Evolutionary conservation across 1,140 invertebrate species (phyloP), one percentile per base, ranked within the genome.

Genomic region (Melitaea cinxia): DNA sequence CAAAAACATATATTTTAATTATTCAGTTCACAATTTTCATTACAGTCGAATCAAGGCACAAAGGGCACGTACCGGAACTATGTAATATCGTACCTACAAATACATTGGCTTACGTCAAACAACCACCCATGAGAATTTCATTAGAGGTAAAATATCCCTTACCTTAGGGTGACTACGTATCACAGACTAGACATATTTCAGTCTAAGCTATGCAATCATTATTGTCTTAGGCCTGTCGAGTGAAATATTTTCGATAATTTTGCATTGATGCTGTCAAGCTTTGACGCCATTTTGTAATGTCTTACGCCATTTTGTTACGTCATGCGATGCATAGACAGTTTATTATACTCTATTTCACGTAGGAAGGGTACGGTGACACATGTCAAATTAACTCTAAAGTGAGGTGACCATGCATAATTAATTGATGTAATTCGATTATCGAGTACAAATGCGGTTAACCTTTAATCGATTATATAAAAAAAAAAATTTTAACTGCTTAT

Each of bases 81-180:
- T 65, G 54, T 55, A 45, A 47, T 58, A 54, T 55, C 45, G 39
- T 65, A 19, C 39, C 42, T 55, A 19, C 52, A 55, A 55, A 63
- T 55, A 47, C 52, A 47, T 42, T 47, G 54, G 37, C 52, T 65
- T 65, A 58, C 62, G 14, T 52, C 21, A 47, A 17, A 21, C 42
- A 65, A 49, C 45, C 58, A 26, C 56, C 37, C 52, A 58, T 26
- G 54, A 65, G 62, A 65, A 65, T 65, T 65, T 65, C 62, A 65
- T 65, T 65, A 65, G 35, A 64, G 52, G 45, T 53, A 56, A 64
- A 64, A 65, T 33, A 56, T 52, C 42, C 42, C 45, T 55, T 55
- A 60, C 54, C 62, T 65, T 65, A 65, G 62, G 54, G 62, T 50
- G 17, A 39, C 45, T 47, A 55, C 54, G 58, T 42, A 64, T 28